Evolutionary conservation across 1,140 invertebrate species (phyloP), one percentile per base, ranked within the genome.

Genomic region (Melanaphis sacchari): DNA sequence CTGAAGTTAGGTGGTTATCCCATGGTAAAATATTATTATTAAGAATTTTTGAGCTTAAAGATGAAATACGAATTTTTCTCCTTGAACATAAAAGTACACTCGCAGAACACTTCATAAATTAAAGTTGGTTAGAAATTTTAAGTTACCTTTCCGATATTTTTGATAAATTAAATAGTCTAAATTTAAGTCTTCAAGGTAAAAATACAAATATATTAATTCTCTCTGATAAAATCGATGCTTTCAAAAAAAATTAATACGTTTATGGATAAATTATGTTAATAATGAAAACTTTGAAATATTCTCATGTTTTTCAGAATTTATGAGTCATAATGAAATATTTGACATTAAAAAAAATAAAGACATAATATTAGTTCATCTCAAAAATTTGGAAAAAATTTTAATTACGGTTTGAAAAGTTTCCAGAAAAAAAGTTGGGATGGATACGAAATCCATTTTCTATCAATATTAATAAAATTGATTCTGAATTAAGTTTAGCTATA

Each of bases 341-440:
- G 31, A 89, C 52, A 89, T 52, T 85, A 49, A 89, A 46, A 89
- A 46, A 46, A 89, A 52, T 26, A 88, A 46, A 89, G 41, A n/a
- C 15, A 49, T 89, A 46, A 49, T 89, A 31, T 46, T n/a, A n/a
- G 0, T 46, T 49, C 87, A 89, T 52, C 43, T 52, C 9, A 52
- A 46, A 89, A 49, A 43, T 89, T 89, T 89, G 43, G 40, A 89
- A 89, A 89, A 41, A 43, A 85, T 85, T 85, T 89, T 89, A 89
- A 89, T 1, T 22, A 87, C 26, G 46, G 43, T 46, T 89, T 89
- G 46, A 31, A 59, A 89, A 89, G 24, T 89, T 89, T 46, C n/a
- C n/a, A 52, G 54, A 89, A 76, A 76, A 31, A 76, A 76, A 76
- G n/a, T 76, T 36, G 1, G n/a, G 66, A 76, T 76, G n/a, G 66